phyloP scores from a whole-genome alignment of 1,140 invertebrate species.

The Procambarus clarkii region DNA sequence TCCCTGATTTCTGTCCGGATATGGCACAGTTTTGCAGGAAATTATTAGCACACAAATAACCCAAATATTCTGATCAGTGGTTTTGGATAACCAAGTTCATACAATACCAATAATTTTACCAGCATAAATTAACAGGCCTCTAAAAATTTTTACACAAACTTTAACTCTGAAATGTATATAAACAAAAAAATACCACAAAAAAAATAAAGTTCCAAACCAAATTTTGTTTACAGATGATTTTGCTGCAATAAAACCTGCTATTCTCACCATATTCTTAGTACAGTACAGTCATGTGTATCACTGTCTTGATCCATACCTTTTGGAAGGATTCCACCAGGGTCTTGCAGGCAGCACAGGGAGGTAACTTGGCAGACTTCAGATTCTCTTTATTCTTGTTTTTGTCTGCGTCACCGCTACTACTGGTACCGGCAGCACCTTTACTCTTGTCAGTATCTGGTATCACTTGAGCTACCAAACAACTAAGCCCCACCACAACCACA shows the following conservation, averaged over 20 bases:
- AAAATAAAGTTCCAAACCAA: too few relatives aligned
- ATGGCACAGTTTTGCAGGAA: too few relatives aligned
- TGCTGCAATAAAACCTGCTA: not conserved
- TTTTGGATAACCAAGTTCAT: too few relatives aligned
- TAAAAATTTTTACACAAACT: too few relatives aligned
- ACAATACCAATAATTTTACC: too few relatives aligned
- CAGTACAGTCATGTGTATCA: not conserved
- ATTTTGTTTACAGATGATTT: not conserved
- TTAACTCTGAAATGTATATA: too few relatives aligned
- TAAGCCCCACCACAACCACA: conserved; percentile 6
- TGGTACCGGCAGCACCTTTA: not conserved
- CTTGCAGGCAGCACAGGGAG: conserved; percentile 88
- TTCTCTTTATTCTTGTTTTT: conserved; percentile 73
- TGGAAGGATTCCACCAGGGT: conserved; percentile 88
- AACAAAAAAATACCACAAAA: too few relatives aligned
- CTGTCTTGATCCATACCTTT: conserved; percentile 78
- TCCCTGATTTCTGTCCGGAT: too few relatives aligned
- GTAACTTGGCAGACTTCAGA: conserved; percentile 77
- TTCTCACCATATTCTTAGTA: not conserved
- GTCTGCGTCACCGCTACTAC: not conserved
- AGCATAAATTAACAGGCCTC: too few relatives aligned
- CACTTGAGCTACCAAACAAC: conserved; percentile 23
- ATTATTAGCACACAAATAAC: too few relatives aligned
- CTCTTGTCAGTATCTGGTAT: conserved; percentile 14
- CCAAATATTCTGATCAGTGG: too few relatives aligned